These are phyloP conservation scores for Sipha maydis DNA, from an alignment of 2,888 invertebrate species.

Conservation along the genomic window DNA sequence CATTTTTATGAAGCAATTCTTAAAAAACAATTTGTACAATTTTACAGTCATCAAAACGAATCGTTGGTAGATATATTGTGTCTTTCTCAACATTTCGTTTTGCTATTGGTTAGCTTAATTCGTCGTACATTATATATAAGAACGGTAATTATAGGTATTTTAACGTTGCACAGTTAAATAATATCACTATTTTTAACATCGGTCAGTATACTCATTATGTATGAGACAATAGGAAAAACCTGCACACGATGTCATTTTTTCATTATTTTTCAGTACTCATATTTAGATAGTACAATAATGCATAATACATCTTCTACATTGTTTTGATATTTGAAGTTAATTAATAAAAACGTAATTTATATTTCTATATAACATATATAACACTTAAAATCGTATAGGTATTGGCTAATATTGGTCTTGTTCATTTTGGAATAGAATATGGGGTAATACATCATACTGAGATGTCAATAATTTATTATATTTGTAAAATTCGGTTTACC, in stretches of 20 bases:
- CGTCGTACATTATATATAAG: slow-evolving; percentile 3
- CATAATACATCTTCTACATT: not conserved
- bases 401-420: too few relatives aligned
- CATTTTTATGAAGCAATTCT: too few relatives aligned
- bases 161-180: slow-evolving; percentile 28
- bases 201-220: not conserved
- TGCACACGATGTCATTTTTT: not conserved
- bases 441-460: too few relatives aligned
- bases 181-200: not conserved
- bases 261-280: not conserved
- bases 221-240: not conserved
- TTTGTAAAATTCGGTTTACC: too few relatives aligned
- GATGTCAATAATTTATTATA: too few relatives aligned
- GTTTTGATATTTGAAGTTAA: not conserved
- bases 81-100: slow-evolving; percentile 23
- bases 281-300: not conserved
- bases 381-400: too few relatives aligned
- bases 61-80: not conserved
- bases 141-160: not conserved
- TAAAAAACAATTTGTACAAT: not conserved
- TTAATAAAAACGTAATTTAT: not conserved
- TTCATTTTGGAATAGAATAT: too few relatives aligned
- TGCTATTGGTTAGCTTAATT: slow-evolving; percentile 15
- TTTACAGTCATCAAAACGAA: not conserved
- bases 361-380: too few relatives aligned